Evolutionary conservation across 2,888 invertebrate species (phyloP).

Genomic region (Ceraclea dissimilis): DNA sequence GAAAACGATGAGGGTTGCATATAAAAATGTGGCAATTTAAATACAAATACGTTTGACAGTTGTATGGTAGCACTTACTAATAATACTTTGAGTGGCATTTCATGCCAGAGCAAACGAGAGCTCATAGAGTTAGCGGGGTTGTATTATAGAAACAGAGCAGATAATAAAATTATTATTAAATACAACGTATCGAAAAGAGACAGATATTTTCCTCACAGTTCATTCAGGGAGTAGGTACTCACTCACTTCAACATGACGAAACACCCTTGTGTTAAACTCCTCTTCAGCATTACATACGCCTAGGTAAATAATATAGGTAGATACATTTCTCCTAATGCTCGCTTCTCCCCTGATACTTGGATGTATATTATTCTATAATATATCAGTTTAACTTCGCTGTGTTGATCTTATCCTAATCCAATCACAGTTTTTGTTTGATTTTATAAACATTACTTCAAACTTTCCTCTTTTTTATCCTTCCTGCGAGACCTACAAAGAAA

Average conservation of each 20-base stretch:
- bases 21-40: not conserved
- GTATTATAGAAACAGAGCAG: not conserved
- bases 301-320: not conserved
- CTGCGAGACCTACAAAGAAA: constrained; percentile 5
- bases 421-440: constrained; percentile 26
- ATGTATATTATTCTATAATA: constrained; percentile 3
- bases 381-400: constrained; percentile 16
- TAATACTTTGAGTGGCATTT: constrained; percentile 4
- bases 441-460: constrained; percentile 23
- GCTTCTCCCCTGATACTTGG: constrained; percentile 8
- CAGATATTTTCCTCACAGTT: not conserved
- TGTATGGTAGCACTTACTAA: not conserved
- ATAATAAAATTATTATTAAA: not conserved
- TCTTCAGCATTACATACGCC: not conserved
- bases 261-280: constrained; percentile 4
- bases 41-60: constrained; percentile 4
- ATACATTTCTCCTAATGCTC: constrained; percentile 9
- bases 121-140: not conserved
- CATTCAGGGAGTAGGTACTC: no score
- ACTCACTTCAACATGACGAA: not conserved
- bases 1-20: not conserved
- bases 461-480: constrained; percentile 16
- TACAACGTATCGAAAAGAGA: not conserved
- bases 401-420: constrained; percentile 25
- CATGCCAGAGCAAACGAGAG: constrained; percentile 5